Base-by-base conservation (phyloP, 92 coral and sea anemone species). In the Paramuricea clavata region DNA sequence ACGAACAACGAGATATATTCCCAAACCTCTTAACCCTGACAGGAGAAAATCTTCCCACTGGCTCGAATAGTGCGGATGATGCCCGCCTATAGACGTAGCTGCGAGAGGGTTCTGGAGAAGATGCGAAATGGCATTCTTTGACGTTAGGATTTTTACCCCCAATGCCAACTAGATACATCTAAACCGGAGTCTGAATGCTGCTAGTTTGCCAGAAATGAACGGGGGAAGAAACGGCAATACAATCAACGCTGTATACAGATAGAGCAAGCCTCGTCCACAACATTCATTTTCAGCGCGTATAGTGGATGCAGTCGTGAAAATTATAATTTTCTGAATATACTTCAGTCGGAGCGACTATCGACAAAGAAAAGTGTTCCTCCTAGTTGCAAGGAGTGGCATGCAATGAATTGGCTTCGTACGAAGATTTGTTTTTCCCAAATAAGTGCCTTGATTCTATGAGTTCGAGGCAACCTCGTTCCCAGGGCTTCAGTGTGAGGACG, bases 401-500 rank as follows among this genome's bases (percentile, higher is more conserved):
- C 75, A 34, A 69, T 69, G 75, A 69, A 69, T 13, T 69, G 75
- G 75, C 43, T 69, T 22, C 47, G 75, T 7, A 69, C 75, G 2
- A 69, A 69, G 22, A 69, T 69, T 8, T 69, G 22, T 69, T 69
- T 69, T 19, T 44, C 75, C 1, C 75, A 69, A 69, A 28, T 69
- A 19, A 27, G 75, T 30, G 75, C 75, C 10, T 19, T 69, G 75
- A 69, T 39, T 34, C 44, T 69, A 12, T 69, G 75, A 30, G 75
- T 69, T 10, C 23, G 75, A 32, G 49, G 75, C n/a, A n/a, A n/a
- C n/a, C n/a, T n/a, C n/a, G n/a, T n/a, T n/a, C n/a, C n/a, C n/a
- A n/a, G n/a, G n/a, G n/a, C n/a, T n/a, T n/a, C n/a, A n/a, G n/a
- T n/a, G n/a, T n/a, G n/a, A n/a, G n/a, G n/a, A n/a, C n/a, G n/a